Conservation (phyloP, 2,888 invertebrate species). For the Folsomia manolachei region DNA sequence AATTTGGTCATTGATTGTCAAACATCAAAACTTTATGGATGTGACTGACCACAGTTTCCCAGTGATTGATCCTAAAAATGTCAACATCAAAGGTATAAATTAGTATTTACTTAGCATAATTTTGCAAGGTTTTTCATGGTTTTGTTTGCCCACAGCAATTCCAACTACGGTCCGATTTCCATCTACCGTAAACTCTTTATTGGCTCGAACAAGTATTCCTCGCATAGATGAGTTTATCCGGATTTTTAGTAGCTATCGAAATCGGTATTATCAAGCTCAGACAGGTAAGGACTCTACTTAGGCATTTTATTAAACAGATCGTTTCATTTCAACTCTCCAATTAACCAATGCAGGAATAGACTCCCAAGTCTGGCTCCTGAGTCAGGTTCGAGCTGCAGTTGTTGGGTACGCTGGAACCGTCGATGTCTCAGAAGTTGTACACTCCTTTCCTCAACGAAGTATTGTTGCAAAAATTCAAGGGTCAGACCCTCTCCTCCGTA, state of each 20-base stretch:
- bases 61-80: not conserved
- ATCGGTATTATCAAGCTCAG: not conserved
- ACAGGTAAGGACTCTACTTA: constrained; percentile 18
- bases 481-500: constrained; percentile 12
- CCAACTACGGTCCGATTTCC: not conserved
- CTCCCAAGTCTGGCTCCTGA: constrained; percentile 9
- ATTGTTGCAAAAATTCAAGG: constrained; percentile 31
- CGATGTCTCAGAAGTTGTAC: constrained; percentile 3
- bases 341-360: constrained; percentile 19
- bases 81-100: not conserved
- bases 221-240: not conserved
- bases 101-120: no score
- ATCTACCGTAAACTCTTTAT: not conserved
- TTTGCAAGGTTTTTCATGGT: no score
- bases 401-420: constrained; percentile 19
- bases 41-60: not conserved
- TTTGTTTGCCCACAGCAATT: not conserved
- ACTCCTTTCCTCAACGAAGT: constrained; percentile 24
- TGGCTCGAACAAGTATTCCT: not conserved
- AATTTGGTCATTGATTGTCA: not conserved
- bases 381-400: not conserved
- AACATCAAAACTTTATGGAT: not conserved
- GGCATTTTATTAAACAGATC: no score
- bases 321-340: constrained; percentile 14
- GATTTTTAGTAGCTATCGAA: not conserved